Evolutionary conservation across 2,113 vertebrate species (phyloP), one percentile per base, ranked within the genome.

Genomic region (Forbesichthys agassizii): DNA sequence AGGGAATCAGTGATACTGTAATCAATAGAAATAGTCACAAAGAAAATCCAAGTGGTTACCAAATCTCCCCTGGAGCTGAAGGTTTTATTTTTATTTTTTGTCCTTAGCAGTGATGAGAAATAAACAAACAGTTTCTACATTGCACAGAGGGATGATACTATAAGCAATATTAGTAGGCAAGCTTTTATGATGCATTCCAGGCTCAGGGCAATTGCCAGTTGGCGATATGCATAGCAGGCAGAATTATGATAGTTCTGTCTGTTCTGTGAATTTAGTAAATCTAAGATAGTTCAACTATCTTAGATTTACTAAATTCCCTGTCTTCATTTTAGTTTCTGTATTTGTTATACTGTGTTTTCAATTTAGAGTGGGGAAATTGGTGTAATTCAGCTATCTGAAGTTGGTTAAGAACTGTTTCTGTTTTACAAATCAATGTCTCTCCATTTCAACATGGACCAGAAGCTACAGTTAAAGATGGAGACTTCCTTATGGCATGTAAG

Each of bases 141-240:
- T 80, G 71, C 66, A 77, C 75, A 71, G 62, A 71, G 66, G 2
- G 27, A 27, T 27, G 27, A 72, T 71, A 67, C 68, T 20, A 33
- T 66, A 78, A 82, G 82, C 87, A 75, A 63, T 49, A 68, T 47
- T 18, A 8, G 36, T 6, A 64, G 66, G 64, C 57, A 66, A 1
- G 18, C 61, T 72, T 84, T 82, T 72, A 79, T 74, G 77, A 80
- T 1, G 3, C 71, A 81, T 82, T 82, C 79, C 73, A 82, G n/a
- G 64, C 46, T 54, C 6, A 54, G 52, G 52, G 48, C 5, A 54
- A 18, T 27, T 16, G n/a, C 1, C 48, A 54, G 33, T 27, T 16
- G 20, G 3, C 48, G 58, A 60, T 1, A 33, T 0, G 13, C n/a
- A 0, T 14, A 2, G 52, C 36, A 67, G 1, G 18, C 27, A 27